Conservation (phyloP, 2,113 vertebrate species). For the Gnathonemus longibarbis region DNA sequence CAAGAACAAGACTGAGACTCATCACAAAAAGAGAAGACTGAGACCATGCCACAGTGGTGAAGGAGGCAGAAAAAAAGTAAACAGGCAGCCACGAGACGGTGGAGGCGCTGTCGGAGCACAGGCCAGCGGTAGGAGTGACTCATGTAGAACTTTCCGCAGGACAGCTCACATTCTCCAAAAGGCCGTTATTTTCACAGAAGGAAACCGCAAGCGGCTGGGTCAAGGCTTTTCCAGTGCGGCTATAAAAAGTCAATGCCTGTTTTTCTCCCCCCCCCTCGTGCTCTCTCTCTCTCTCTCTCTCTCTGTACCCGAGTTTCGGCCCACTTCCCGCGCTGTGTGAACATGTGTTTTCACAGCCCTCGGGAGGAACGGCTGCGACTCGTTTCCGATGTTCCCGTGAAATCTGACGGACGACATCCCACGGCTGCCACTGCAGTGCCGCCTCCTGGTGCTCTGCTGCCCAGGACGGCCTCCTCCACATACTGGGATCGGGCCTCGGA, state of each 20-base stretch:
- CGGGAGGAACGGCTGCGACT: constrained; percentile 22
- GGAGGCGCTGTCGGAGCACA: neutral
- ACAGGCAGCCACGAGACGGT: neutral
- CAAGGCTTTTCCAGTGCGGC: neutral
- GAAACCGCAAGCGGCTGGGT: neutral
- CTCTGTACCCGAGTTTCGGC: neutral
- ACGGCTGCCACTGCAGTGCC: neutral
- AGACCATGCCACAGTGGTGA: neutral
- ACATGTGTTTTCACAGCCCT: constrained; percentile 37
- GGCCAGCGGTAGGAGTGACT: constrained; percentile 8
- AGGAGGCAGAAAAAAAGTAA: neutral
- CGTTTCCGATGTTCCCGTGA: constrained; percentile 46
- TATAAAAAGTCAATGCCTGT: constrained; percentile 12
- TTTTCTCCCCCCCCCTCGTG: neutral
- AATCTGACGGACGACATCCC: constrained; percentile 27
- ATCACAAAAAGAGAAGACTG: neutral
- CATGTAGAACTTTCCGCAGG: neutral
- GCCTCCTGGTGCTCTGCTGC: neutral
- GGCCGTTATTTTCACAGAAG: constrained; percentile 7
- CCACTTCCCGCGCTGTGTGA: neutral
- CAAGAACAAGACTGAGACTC: neutral
- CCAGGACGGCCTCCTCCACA: neutral
- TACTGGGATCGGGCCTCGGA: neutral
- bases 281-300: neutral
- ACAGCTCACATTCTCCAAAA: constrained; percentile 10